phyloP scores from a whole-genome alignment of 92 coral and sea anemone species.

The Epizoanthus illoricatus region DNA sequence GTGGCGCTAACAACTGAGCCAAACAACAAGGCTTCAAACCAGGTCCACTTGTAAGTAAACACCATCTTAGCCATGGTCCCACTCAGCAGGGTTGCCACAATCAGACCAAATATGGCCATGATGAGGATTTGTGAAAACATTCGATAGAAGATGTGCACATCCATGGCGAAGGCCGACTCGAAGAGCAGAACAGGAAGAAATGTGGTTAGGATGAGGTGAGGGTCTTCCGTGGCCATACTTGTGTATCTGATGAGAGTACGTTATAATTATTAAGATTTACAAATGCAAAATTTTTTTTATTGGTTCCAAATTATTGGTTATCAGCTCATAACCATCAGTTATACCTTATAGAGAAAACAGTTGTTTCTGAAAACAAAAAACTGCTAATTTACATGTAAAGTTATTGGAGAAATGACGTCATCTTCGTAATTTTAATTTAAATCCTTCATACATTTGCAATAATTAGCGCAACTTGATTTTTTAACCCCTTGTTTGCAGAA shows the following conservation, averaged over 20 bases:
- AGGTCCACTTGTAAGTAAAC: conserved; percentile 91
- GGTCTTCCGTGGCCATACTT: conserved; percentile 82
- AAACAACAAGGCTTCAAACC: conserved; percentile 92
- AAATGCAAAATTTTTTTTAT: no score
- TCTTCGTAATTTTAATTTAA: no score
- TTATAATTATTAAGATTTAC: neutral
- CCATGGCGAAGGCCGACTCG: conserved; percentile 99
- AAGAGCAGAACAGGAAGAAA: conserved; percentile 97
- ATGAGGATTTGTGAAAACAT: conserved; percentile 93
- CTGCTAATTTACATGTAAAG: no score
- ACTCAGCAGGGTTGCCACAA: conserved; percentile 74
- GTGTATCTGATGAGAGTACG: conserved; percentile 69
- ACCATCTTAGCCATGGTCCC: conserved; percentile 97
- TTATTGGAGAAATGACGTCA: no score
- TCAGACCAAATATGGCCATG: conserved; percentile 90
- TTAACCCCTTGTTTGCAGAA: no score
- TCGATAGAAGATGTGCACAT: conserved; percentile 94
- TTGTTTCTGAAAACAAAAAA: no score
- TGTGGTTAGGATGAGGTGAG: conserved; percentile 92
- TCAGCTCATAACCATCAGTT: no score
- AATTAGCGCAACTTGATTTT: no score
- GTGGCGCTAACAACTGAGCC: conserved; percentile 97
- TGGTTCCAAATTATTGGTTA: no score
- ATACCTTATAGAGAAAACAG: no score
- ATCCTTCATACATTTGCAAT: no score